These are phyloP conservation scores for Cyclura pinguis DNA, from an alignment of 2,797 vertebrate genomes.

Conservation along the genomic window DNA sequence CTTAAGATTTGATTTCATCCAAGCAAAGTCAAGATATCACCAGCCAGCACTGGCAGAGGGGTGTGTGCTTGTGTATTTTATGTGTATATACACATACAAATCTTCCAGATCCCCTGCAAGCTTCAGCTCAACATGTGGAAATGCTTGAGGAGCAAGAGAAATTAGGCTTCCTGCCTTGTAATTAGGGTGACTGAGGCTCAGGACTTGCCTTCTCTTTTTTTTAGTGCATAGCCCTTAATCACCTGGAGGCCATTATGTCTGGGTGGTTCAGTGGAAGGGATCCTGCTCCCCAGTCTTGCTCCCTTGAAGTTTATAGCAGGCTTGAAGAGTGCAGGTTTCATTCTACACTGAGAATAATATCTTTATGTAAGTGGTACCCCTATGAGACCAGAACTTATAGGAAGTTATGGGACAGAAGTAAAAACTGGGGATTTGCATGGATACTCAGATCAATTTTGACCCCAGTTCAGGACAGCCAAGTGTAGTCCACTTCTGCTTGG, in stretches of 20 bases:
- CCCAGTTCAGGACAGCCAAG: background rate
- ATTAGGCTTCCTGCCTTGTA: constrained; percentile 17
- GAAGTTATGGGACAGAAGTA: background rate
- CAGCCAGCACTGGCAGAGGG: background rate
- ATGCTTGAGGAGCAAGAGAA: constrained; percentile 25
- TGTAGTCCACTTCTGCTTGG: background rate
- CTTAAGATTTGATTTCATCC: background rate
- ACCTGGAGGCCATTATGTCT: background rate
- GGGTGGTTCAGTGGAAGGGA: background rate
- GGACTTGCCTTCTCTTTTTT: background rate
- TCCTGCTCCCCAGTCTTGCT: background rate
- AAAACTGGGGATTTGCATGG: background rate
- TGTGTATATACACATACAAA: constrained; percentile 28
- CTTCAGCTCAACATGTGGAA: constrained; percentile 49
- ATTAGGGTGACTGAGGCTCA: constrained; percentile 49
- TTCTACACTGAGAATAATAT: background rate
- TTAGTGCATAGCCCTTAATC: constrained; percentile 29
- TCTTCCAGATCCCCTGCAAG: background rate
- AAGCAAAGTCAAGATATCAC: background rate
- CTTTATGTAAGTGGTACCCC: background rate
- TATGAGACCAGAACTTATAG: background rate
- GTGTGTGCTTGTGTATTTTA: background rate
- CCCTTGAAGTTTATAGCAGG: background rate
- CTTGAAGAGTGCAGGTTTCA: background rate
- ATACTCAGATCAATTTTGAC: background rate